Conservation (phyloP, 2,888 invertebrate genomes). For the Dolomedes plantarius region DNA sequence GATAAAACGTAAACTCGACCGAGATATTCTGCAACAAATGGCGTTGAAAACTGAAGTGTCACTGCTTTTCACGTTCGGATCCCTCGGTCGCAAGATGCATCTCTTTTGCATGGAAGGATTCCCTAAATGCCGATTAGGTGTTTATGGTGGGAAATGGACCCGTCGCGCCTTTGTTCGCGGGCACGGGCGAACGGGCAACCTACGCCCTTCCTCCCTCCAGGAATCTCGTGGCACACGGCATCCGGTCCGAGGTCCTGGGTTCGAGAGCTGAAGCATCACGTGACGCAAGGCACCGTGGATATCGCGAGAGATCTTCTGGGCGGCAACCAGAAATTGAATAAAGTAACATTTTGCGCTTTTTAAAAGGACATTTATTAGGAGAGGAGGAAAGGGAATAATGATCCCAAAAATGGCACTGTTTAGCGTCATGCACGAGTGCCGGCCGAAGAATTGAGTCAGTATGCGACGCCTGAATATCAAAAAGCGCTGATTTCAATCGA, state of each 20-base stretch:
- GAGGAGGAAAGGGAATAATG: neutral
- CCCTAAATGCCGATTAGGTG: constrained; percentile 65
- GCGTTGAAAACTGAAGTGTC: too few relatives aligned
- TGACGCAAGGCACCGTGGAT: constrained; percentile 1
- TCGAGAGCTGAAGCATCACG: neutral
- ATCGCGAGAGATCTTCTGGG: neutral
- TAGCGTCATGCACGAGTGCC: constrained; percentile 5
- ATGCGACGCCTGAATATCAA: neutral
- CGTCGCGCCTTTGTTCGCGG: constrained; percentile 50
- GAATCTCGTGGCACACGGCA: constrained; percentile 21
- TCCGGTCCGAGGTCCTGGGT: constrained; percentile 30
- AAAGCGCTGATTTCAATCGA: neutral
- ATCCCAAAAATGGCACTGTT: constrained; percentile 1
- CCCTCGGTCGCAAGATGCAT: neutral
- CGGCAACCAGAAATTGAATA: neutral
- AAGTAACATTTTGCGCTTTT: constrained; percentile 6
- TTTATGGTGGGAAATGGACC: constrained; percentile 68
- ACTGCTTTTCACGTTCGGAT: too few relatives aligned
- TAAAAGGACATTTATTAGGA: constrained; percentile 3
- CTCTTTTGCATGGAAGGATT: constrained; percentile 5
- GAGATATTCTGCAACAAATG: too few relatives aligned
- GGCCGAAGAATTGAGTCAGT: neutral
- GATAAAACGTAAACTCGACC: too few relatives aligned
- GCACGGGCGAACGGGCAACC: neutral
- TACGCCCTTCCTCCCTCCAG: constrained; percentile 25